Evolutionary conservation across 2,113 vertebrate species (phyloP), one percentile per base, ranked within the genome.

Genomic region (Scomber colias): DNA sequence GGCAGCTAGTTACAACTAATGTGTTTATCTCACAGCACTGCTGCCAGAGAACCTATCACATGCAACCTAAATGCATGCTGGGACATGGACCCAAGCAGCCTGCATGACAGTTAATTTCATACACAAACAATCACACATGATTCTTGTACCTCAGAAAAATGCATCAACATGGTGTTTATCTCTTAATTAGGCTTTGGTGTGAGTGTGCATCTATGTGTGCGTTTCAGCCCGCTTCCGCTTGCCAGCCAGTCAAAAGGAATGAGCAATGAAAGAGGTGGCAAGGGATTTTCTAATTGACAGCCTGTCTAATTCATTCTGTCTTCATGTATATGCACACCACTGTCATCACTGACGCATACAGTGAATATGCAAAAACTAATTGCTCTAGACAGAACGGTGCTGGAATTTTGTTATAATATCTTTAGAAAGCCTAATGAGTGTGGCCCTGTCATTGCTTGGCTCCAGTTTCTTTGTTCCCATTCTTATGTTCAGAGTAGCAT

Each of bases 241-340:
- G 82, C 72, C 80, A 77, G 50, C 19, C 51, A 54, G 82, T 87
- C 62, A 76, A 78, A 87, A 67, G 56, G 61, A 84, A 87, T 74
- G 78, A 78, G 83, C 75, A 48, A 75, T 59, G 73, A 75, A 84
- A 63, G 57, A 68, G 63, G n/a, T 55, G 70, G 69, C 3, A 17
- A 71, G 63, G 72, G 83, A 73, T 88, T 90, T 75, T 82, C 24
- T 67, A 86, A 86, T 56, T 84, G 84, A 89, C 85, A 83, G 78
- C 67, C 72, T 54, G 84, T 67, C 79, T 79, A 40, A 82, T 82
- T 80, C 81, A 54, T 56, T 74, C 70, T 48, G 67, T 84, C 74
- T 63, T 82, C 59, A 45, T 75, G 81, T 73, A 67, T 55, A 78
- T 61, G 56, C 67, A 55, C 59, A 35, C 53, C 0, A 3, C 78